Evolutionary conservation across 2,888 invertebrate species (phyloP).

Genomic region (Charanyca ferruginea): DNA sequence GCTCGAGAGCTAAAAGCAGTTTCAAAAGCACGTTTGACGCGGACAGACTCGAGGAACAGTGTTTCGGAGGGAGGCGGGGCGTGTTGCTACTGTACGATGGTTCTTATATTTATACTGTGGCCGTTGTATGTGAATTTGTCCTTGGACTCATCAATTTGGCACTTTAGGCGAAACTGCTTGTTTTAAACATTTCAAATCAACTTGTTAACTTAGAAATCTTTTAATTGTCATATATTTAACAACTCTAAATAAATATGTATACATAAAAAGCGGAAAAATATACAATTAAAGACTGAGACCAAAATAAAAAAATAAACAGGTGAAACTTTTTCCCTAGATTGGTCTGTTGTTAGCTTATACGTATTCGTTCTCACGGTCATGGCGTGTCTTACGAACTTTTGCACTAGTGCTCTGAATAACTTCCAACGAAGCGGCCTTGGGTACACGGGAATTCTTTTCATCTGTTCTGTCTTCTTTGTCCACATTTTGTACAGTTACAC

Average conservation of each 20-base stretch:
- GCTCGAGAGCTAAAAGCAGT: too few species aligned
- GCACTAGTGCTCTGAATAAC: slow-evolving; percentile 14
- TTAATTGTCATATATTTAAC: slow-evolving; percentile 31
- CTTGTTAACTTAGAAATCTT: slow-evolving; percentile 1
- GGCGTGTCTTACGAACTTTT: neutral
- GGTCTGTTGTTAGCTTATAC: slow-evolving; percentile 38
- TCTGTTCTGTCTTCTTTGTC: slow-evolving; percentile 69
- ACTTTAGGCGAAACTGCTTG: neutral
- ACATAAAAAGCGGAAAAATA: slow-evolving; percentile 15
- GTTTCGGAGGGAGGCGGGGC: too few species aligned
- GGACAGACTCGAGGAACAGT: too few species aligned
- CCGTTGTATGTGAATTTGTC: too few species aligned
- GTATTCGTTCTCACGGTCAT: slow-evolving; percentile 25
- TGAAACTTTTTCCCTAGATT: neutral
- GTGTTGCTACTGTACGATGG: too few species aligned
- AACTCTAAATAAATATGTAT: slow-evolving; percentile 6
- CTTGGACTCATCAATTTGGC: neutral
- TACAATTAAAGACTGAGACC: slow-evolving; percentile 10
- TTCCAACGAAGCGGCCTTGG: slow-evolving; percentile 8
- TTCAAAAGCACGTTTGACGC: too few species aligned
- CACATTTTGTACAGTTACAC: slow-evolving; percentile 15
- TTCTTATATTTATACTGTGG: too few species aligned
- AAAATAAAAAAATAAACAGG: slow-evolving; percentile 10
- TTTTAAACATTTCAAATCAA: neutral
- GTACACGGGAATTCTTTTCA: slow-evolving; percentile 53